These are phyloP conservation scores for Falco punctatus DNA, from an alignment of 2,113 vertebrate genomes.

Conservation along the genomic window DNA sequence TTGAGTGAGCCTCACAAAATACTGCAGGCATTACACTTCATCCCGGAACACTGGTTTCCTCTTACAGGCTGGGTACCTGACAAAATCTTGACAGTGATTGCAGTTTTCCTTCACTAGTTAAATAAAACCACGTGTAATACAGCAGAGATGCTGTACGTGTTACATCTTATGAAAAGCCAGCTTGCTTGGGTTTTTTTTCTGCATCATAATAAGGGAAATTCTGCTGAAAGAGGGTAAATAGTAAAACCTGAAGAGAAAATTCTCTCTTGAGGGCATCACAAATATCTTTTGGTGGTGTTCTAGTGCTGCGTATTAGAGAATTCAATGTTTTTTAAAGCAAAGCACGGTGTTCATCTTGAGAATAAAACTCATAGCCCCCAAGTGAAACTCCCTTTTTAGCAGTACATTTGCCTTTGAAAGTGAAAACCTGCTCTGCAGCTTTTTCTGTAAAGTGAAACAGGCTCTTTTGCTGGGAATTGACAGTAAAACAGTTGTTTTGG, in stretches of 20 bases:
- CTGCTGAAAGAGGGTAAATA: not conserved
- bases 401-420: not conserved
- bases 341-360: not conserved
- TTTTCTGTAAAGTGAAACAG: not conserved
- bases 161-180: not conserved
- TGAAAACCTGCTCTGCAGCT: not conserved
- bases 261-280: not conserved
- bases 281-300: not conserved
- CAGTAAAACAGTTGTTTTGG: not conserved
- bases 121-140: not conserved
- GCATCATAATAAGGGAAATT: not conserved
- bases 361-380: not conserved
- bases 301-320: not conserved
- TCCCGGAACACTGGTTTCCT: not conserved
- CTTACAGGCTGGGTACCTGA: not conserved
- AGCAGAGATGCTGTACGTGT: not conserved
- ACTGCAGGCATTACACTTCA: rapidly evolving
- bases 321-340: not conserved
- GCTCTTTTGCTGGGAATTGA: not conserved
- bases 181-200: not conserved
- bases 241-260: not conserved
- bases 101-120: not conserved
- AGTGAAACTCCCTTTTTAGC: not conserved
- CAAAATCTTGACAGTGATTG: no score
- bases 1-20: not conserved